Evolutionary conservation across 1,140 invertebrate species (phyloP).

Genomic region (Pogonognathellus flavescens): DNA sequence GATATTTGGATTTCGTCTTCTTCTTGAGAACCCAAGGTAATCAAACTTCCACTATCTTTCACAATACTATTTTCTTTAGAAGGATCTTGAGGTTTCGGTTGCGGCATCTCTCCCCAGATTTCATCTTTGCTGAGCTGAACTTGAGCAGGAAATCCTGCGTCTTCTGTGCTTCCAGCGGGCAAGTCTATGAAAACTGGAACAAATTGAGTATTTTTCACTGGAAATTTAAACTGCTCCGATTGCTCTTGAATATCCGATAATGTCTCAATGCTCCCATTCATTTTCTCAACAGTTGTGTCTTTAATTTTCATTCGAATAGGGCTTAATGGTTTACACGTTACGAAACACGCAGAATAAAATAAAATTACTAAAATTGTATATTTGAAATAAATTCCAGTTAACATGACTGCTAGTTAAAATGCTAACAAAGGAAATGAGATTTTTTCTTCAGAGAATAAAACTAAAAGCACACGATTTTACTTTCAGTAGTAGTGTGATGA

Average conservation of each 20-base stretch:
- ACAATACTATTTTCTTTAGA: too few relatives aligned
- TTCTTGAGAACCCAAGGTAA: background rate
- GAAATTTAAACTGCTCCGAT: constrained; percentile 3
- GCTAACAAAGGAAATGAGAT: too few relatives aligned
- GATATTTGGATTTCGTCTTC: background rate
- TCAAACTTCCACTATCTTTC: too few relatives aligned
- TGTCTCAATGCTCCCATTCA: background rate
- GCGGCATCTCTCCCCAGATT: background rate
- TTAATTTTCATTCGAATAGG: constrained; percentile 9
- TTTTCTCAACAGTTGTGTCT: background rate
- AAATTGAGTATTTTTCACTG: constrained; percentile 12
- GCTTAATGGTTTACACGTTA: background rate
- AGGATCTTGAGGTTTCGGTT: too few relatives aligned
- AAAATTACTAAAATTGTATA: background rate
- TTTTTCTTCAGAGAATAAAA: too few relatives aligned
- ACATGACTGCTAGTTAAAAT: background rate
- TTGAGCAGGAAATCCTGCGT: background rate
- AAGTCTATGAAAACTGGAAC: constrained; percentile 18
- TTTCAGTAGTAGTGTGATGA: background rate
- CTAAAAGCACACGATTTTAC: background rate
- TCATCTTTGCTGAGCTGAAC: background rate
- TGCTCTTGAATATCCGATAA: constrained; percentile 10
- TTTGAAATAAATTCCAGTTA: background rate
- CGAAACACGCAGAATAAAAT: background rate
- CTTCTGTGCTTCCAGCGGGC: constrained; percentile 2